phyloP scores from a whole-genome alignment of 2,113 vertebrate species.

The Pandion haliaetus region DNA sequence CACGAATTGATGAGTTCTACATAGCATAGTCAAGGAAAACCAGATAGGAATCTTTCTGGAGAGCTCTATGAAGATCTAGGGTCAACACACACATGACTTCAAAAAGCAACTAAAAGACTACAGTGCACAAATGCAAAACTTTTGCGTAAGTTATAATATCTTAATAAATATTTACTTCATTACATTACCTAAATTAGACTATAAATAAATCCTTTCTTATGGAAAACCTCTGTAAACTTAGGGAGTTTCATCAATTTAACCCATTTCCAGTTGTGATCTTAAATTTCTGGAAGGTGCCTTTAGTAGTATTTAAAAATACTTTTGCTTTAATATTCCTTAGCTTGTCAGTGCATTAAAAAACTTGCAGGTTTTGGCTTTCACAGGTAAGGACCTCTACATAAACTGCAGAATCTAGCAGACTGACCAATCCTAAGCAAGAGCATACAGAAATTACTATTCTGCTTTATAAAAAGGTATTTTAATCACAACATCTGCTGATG shows the following conservation, averaged over 20 bases:
- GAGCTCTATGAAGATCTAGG: neutral
- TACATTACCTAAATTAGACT: neutral
- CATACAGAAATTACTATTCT: neutral
- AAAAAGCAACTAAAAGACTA: neutral
- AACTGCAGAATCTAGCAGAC: neutral
- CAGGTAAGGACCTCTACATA: neutral
- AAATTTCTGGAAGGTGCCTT: neutral
- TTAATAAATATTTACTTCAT: neutral
- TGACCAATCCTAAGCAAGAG: neutral
- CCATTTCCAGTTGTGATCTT: neutral
- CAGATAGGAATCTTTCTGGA: neutral
- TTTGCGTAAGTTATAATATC: neutral
- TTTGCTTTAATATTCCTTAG: neutral
- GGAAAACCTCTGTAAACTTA: neutral
- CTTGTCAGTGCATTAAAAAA: neutral
- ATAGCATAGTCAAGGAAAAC: neutral
- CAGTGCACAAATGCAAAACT: neutral
- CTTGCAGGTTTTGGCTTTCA: neutral
- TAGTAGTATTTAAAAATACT: neutral
- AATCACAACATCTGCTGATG: neutral
- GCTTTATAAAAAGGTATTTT: neutral
- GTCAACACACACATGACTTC: neutral
- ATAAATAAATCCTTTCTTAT: neutral
- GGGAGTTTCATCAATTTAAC: neutral
- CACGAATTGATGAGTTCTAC: neutral